Evolutionary conservation across 2,888 invertebrate species (phyloP), one percentile per base, ranked within the genome.

Genomic region (Drosophila demipolita): DNA sequence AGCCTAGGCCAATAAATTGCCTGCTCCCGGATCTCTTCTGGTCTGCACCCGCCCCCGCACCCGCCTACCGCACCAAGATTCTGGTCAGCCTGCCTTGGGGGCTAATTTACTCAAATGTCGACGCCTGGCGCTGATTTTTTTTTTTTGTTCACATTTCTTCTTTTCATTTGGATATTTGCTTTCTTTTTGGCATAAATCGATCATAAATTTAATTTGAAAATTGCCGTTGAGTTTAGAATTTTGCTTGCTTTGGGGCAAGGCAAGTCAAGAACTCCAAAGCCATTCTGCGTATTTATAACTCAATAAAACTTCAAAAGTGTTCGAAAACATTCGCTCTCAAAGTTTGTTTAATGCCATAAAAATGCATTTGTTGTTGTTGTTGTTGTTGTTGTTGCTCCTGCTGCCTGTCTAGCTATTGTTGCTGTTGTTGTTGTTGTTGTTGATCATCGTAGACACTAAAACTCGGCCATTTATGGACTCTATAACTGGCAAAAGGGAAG

Each of bases 271-370:
- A 78, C 77, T 83, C 78, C 73, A 76, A 77, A 85, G 86, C 73
- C 80, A 82, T 82, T 85, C 77, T 77, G 84, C 76, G 87, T 87
- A 87, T 87, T 87, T 87, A 88, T 87, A 87, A 88, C 89, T 88
- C 84, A 87, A 87, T 87, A 87, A 87, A 88, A 87, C 87, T 87
- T 87, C 87, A 87, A 87, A 87, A 87, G 89, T 88, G 87, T 87
- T 87, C 76, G 80, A 83, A 88, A 87, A 86, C 86, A 86, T 86
- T 74, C 83, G 71, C 85, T 85, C 85, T 87, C 87, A 85, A 82
- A 82, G 87, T 85, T 85, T 85, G 83, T 85, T 85, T 85, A 85
- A 87, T 78, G 76, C 85, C 67, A 85, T 85, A 84, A 85, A 85
- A 85, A 79, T 82, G 82, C 75, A 86, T 66, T 85, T 79, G 72